Conservation (phyloP, 2,797 vertebrate species). For the Numenius phaeopus region DNA sequence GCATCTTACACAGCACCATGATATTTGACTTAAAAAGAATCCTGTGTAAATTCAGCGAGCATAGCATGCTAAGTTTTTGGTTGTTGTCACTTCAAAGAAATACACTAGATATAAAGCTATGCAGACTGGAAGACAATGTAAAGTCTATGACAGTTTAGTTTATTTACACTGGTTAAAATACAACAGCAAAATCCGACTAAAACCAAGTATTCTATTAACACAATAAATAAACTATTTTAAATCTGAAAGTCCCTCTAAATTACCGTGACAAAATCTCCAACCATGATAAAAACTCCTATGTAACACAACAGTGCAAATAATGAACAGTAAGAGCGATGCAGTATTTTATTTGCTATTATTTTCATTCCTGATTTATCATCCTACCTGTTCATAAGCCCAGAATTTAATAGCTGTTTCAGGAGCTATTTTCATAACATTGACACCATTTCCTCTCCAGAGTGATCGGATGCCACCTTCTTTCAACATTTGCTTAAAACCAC, state of each 20-base stretch:
- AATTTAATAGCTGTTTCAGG: constrained; percentile 96
- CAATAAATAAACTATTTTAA: not conserved
- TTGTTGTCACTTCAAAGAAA: not conserved
- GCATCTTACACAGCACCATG: constrained; percentile 2
- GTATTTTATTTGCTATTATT: not conserved
- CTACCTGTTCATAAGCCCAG: constrained; percentile 94
- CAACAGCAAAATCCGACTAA: not conserved
- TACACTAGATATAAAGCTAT: not conserved
- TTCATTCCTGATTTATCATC: constrained; percentile 4
- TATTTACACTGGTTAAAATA: not conserved
- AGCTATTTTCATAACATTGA: constrained; percentile 95
- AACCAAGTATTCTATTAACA: not conserved
- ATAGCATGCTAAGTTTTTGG: not conserved
- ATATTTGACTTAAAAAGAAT: constrained; percentile 7
- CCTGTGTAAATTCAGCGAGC: not conserved
- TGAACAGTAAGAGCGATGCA: not conserved
- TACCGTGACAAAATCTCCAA: not conserved
- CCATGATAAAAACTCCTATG: not conserved
- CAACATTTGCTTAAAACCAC: constrained; percentile 92
- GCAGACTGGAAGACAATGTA: not conserved
- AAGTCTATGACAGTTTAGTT: not conserved
- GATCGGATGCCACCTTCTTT: constrained; percentile 91
- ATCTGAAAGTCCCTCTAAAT: not conserved
- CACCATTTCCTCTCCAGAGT: constrained; percentile 94
- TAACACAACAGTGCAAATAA: not conserved